Base-by-base conservation (phyloP, 64 coral and sea anemone genomes). In the Cladopsammia gracilis region DNA sequence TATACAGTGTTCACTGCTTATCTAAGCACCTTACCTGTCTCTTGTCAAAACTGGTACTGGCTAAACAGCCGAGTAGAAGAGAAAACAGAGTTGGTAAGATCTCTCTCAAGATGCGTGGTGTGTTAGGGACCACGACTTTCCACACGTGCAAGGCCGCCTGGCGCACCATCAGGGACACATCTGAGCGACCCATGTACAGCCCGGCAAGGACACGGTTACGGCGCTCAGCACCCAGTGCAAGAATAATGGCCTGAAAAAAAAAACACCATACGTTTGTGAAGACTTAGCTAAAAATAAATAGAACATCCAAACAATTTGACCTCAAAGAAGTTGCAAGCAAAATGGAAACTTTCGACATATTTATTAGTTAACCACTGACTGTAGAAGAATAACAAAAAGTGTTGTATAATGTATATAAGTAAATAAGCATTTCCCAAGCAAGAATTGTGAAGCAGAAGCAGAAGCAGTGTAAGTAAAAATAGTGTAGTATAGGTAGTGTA, bases 111-210 rank as follows among this genome's bases (percentile, higher is more conserved):
- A 99, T 92, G 11, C 98, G 88, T 25, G 98, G 98, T 11, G 98
- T 99, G 64, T 99, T 99, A 13, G 98, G 98, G 19, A 99, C 98
- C 45, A 99, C 94, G 65, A 99, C 89, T 57, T 99, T 99, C 98
- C 98, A 99, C 44, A 99, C 98, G 71, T 99, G 98, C 18, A 99
- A 92, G 8, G 98, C 94, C 15, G 98, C 70, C 81, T 99, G 98
- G 48, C 98, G 91, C 49, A 99, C 98, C 88, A 96, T 96, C 47
- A 99, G 73, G 6, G 98, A 95, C 22, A 99, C 94, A 81, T 99
- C 98, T 69, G 98, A 99, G 56, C 98, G 95, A n/a, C 98, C 98
- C 98, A 99, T 99, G 77, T 99, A 99, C 4, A 99, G 88, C 3
- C 98, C 94, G 7, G 98, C 91, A n/a, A 99, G 87, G 10, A 99